phyloP scores from a whole-genome alignment of 2,888 invertebrate species.

The Drosophila fungiperda region DNA sequence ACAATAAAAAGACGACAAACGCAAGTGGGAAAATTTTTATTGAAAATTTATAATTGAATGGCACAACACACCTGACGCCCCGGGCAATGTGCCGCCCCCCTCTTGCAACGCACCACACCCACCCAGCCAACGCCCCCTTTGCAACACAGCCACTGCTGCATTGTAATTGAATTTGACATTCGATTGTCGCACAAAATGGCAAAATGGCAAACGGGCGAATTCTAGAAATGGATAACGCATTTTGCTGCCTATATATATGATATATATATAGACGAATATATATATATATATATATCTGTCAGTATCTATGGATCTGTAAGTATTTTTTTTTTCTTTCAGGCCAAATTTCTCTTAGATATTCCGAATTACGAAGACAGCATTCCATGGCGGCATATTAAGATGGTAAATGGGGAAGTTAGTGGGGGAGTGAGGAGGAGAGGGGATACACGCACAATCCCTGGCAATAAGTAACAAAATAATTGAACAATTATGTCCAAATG shows the following conservation, averaged over 20 bases:
- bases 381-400: conserved; percentile 13
- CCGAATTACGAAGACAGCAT: conserved; percentile 25
- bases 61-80: conserved; percentile 79
- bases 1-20: conserved; percentile 62
- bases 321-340: no score
- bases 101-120: not conserved
- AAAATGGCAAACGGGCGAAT: conserved; percentile 33
- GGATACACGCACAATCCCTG: conserved; percentile 19
- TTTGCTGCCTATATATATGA: conserved; percentile 14
- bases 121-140: not conserved
- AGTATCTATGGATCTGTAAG: conserved; percentile 2
- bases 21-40: conserved; percentile 65
- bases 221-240: not conserved
- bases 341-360: conserved; percentile 17
- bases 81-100: conserved; percentile 18
- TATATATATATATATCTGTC: not conserved
- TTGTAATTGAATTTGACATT: conserved; percentile 69
- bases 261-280: not conserved
- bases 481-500: conserved; percentile 84
- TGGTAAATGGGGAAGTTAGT: not conserved
- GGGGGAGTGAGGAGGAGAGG: not conserved
- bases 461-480: conserved; percentile 81
- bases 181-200: conserved; percentile 48
- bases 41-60: conserved; percentile 83
- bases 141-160: conserved; percentile 2